Conservation (phyloP, 2,113 vertebrate species). For the Halcyon malimbica region DNA sequence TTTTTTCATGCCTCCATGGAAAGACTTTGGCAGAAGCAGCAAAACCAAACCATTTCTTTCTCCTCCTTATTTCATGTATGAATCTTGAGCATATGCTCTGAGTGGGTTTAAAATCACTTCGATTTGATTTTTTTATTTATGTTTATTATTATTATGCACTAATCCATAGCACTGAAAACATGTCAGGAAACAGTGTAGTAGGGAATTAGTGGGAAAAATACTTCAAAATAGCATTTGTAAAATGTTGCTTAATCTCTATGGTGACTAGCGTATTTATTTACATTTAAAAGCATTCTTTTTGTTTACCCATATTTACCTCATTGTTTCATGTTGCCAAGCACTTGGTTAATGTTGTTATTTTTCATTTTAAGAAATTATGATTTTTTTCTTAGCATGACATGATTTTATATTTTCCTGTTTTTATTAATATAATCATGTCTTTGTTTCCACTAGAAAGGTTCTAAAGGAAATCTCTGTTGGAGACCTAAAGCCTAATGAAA, state of each 20-base stretch:
- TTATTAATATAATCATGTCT: not conserved
- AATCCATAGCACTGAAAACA: not conserved
- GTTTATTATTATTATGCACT: not conserved
- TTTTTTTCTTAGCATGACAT: not conserved
- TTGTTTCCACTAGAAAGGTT: constrained; percentile 78
- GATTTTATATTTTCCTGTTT: not conserved
- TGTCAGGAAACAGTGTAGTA: not conserved
- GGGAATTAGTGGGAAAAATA: constrained; percentile 1
- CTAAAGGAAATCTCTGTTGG: constrained; percentile 86
- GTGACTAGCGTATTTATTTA: not conserved
- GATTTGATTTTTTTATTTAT: not conserved
- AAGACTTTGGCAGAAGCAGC: not conserved
- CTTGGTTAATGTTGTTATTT: not conserved
- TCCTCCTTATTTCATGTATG: not conserved
- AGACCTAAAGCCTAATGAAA: constrained; percentile 83
- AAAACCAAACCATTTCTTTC: not conserved
- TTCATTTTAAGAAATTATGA: not conserved
- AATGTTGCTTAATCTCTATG: not conserved
- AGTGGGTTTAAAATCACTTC: constrained; percentile 6
- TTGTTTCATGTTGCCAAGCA: not conserved
- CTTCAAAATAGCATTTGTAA: not conserved
- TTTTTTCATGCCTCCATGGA: not conserved
- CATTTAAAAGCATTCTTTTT: not conserved
- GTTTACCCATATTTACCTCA: not conserved
- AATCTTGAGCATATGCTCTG: not conserved